Evolutionary conservation across 2,888 invertebrate species (phyloP).

Genomic region (Macrophya annulata): DNA sequence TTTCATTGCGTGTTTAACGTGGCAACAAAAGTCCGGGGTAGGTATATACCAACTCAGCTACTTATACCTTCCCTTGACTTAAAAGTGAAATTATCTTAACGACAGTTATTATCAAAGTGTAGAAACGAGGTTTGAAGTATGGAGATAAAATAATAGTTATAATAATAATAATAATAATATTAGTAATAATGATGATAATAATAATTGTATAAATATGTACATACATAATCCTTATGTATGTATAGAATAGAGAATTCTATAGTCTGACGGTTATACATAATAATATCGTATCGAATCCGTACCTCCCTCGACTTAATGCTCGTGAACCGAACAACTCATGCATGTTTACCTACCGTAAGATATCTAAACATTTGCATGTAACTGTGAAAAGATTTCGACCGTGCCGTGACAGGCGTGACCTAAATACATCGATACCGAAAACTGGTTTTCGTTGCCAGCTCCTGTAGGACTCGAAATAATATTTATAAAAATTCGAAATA

Average conservation of each 20-base stretch:
- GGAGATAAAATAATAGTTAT: background rate
- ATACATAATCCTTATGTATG: no score
- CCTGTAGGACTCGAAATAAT: background rate
- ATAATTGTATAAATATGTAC: no score
- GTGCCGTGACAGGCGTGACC: conserved; percentile 42
- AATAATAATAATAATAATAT: no score
- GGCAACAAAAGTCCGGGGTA: background rate
- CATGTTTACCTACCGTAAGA: conserved; percentile 51
- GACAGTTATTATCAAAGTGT: background rate
- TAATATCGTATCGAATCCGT: conserved; percentile 41
- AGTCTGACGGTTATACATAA: background rate
- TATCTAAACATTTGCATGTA: conserved; percentile 33
- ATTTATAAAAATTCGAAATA: background rate
- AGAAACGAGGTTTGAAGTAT: background rate
- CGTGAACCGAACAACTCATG: conserved; percentile 2
- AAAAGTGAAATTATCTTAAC: background rate
- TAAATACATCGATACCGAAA: conserved; percentile 31
- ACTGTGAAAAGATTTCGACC: conserved; percentile 45
- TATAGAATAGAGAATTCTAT: background rate
- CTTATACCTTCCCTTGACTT: background rate
- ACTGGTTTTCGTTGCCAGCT: background rate
- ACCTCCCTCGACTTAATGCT: conserved; percentile 20
- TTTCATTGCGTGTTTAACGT: background rate
- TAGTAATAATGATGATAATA: no score
- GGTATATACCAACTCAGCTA: no score